Conservation (phyloP, 2,888 invertebrate species). For the Acronicta leporina region DNA sequence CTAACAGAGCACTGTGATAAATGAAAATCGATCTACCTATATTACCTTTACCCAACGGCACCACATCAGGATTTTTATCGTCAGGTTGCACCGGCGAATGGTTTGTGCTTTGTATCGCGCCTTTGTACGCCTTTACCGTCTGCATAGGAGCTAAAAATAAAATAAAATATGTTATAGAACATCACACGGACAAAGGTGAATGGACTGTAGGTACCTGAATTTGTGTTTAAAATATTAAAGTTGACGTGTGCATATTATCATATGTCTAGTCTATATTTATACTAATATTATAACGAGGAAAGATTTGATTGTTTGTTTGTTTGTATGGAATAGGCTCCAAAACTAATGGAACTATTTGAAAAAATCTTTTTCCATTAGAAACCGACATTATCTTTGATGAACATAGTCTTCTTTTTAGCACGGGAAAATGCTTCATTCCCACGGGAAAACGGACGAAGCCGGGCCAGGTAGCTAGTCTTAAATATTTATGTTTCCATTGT, state of each 20-base stretch:
- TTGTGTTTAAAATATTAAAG: slow-evolving; percentile 39
- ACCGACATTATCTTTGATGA: no score
- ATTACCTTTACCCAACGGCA: slow-evolving; percentile 95
- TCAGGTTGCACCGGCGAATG: slow-evolving; percentile 92
- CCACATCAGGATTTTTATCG: slow-evolving; percentile 96
- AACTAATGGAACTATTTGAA: no score
- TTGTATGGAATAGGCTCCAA: no score
- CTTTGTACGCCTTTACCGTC: slow-evolving; percentile 89
- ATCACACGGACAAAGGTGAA: slow-evolving; percentile 30
- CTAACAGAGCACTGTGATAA: slow-evolving; percentile 36
- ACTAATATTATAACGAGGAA: no score
- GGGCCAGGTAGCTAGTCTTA: no score
- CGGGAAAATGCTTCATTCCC: no score
- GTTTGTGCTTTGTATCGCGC: slow-evolving; percentile 89
- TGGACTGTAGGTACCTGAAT: slow-evolving; percentile 26
- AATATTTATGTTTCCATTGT: no score
- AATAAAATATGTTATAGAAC: slow-evolving; percentile 37
- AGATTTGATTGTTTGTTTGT: no score
- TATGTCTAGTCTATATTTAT: no score
- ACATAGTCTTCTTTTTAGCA: no score
- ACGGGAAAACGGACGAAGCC: no score
- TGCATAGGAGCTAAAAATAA: slow-evolving; percentile 78
- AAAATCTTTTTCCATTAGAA: no score
- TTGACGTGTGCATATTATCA: slow-evolving; percentile 19
- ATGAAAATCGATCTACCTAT: slow-evolving; percentile 50